Evolutionary conservation across 2,113 vertebrate genomes (phyloP), one percentile per base, ranked within the genome.

Genomic region (Chrysemys picta): DNA sequence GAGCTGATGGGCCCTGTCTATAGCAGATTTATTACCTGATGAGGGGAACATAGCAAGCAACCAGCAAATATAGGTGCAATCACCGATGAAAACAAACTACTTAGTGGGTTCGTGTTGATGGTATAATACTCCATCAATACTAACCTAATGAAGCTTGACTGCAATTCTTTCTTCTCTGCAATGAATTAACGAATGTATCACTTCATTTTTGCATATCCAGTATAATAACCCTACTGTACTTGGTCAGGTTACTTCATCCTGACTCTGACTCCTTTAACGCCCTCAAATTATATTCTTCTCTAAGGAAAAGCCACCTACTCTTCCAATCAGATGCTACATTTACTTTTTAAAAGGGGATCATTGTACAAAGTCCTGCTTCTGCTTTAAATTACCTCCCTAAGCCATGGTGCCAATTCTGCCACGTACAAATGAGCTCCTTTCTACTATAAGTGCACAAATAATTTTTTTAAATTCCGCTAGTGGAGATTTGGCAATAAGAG

Each of bases 401-500:
- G 24, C 4, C 1, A 4, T n/a, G 38, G 88, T 75, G 91, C 91
- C 85, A 92, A 69, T 80, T 95, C 90, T 84, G 93, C 90, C 91
- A 52, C 6, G 10, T 94, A 82, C 52, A 84, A 93, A 82, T 56
- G 45, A 95, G 50, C 92, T 94, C 10, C 0, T 1, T 5, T 90
- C 72, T 83, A 57, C 81, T 52, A 21, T 19, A 79, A 80, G 85
- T 54, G 57, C 57, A 89, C 87, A 95, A 97, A 93, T 90, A 69
- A 82, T 65, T 81, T 91, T 93, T 62, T 62, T 14, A 79, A 92
- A 96, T 96, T 94, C 92, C 91, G 72, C 84, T 89, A 87, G 93
- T 79, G 35, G 90, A 89, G 93, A 89, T 96, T 90, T 95, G 88
- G 80, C 94, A 96, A 85, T 47, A 82, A 97, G 65, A 95, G n/a